Evolutionary conservation across 2,797 vertebrate genomes (phyloP).

Genomic region (Enteromius trimaculatus): DNA sequence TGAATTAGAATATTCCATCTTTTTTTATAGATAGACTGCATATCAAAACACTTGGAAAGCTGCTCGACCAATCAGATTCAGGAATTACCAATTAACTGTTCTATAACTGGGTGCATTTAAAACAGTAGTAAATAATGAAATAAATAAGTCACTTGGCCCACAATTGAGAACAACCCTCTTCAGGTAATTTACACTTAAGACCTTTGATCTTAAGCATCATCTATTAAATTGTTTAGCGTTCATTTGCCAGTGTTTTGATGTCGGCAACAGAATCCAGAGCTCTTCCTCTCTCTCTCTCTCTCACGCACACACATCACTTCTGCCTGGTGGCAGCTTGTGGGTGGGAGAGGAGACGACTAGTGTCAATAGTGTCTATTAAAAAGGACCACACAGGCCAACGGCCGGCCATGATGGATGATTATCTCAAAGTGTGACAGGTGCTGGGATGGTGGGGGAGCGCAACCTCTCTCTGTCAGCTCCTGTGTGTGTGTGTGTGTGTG

Average conservation of each 20-base stretch:
- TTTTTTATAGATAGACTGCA: neutral
- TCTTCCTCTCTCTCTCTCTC: slow-evolving; percentile 9
- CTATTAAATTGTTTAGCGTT: neutral
- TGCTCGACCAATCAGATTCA: neutral
- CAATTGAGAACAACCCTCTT: neutral
- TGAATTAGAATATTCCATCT: neutral
- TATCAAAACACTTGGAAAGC: neutral
- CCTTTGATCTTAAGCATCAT: neutral
- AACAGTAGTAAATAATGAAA: neutral
- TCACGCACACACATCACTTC: slow-evolving; percentile 41
- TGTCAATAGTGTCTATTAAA: slow-evolving; percentile 95
- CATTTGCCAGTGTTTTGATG: slow-evolving; percentile 12
- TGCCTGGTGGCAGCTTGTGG: slow-evolving; percentile 85
- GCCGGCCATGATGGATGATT: slow-evolving; percentile 92
- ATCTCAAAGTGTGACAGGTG: slow-evolving; percentile 94
- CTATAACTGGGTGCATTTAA: neutral
- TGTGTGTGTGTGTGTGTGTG: slow-evolving; percentile 27
- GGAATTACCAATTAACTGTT: neutral
- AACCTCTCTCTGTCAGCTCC: slow-evolving; percentile 50
- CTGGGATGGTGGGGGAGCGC: slow-evolving; percentile 78
- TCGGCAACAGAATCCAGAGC: slow-evolving; percentile 8
- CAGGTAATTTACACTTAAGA: neutral
- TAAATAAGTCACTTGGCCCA: neutral
- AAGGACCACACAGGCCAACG: slow-evolving; percentile 93
- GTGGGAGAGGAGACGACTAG: slow-evolving; percentile 91